Evolutionary conservation across 2,113 vertebrate genomes (phyloP).

Genomic region (Alaudala cheleensis): DNA sequence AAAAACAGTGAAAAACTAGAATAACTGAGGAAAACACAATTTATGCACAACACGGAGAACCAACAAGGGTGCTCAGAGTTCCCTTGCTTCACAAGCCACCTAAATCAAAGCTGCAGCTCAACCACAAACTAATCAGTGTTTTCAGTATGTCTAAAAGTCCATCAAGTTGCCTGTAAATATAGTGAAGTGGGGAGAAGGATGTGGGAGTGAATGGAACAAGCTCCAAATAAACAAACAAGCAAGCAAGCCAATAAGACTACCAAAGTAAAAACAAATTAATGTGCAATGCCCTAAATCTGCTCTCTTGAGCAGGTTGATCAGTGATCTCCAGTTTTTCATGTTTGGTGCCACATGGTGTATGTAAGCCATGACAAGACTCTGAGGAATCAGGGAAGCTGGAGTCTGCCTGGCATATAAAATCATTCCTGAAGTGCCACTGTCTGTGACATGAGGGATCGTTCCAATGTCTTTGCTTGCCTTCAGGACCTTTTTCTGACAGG

Average conservation of each 20-base stretch:
- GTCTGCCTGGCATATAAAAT: slow-evolving; percentile 51
- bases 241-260: background rate
- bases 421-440: slow-evolving; percentile 77
- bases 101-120: background rate
- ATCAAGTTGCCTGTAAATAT: background rate
- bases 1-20: background rate
- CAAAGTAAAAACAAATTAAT: background rate
- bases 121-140: background rate
- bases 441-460: slow-evolving; percentile 52
- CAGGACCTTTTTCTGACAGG: slow-evolving; percentile 72
- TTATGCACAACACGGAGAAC: background rate
- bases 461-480: slow-evolving; percentile 70
- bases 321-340: slow-evolving; percentile 1
- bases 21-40: background rate
- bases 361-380: slow-evolving; percentile 60
- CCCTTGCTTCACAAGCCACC: background rate
- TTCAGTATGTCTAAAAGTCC: background rate
- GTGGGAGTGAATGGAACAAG: background rate
- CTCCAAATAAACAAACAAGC: background rate
- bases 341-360: background rate
- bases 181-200: background rate
- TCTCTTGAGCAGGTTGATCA: background rate
- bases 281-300: background rate
- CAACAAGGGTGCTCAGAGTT: background rate
- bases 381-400: slow-evolving; percentile 57